These are phyloP conservation scores for Mesoclemmys tuberculata DNA, from an alignment of 2,113 vertebrate species.

Conservation along the genomic window DNA sequence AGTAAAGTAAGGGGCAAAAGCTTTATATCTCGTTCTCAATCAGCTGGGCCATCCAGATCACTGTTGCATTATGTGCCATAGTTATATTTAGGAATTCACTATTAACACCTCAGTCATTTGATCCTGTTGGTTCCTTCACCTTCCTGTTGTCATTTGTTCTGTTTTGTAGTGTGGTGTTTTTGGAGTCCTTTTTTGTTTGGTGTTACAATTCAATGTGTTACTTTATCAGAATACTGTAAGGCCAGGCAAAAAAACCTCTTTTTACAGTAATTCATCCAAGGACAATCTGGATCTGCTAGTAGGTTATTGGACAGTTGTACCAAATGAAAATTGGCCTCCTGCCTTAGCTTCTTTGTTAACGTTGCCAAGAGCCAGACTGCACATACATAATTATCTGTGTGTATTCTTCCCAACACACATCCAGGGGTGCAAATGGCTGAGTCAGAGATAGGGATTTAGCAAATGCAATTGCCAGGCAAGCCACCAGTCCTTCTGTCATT, in stretches of 20 bases:
- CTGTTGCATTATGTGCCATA: too few relatives aligned
- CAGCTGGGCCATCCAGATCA: neutral
- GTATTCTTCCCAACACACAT: neutral
- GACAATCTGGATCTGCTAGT: neutral
- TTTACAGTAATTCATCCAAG: neutral
- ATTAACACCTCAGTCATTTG: too few relatives aligned
- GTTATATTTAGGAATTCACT: too few relatives aligned
- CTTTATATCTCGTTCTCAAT: neutral
- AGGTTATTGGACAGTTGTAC: neutral
- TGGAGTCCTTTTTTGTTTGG: neutral
- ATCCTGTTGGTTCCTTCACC: too few relatives aligned
- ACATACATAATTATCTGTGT: neutral
- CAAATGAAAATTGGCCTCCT: neutral
- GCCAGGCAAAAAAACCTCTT: neutral
- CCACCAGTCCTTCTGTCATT: neutral
- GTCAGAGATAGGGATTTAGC: neutral
- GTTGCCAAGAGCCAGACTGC: accelerated
- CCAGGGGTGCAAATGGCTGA: neutral
- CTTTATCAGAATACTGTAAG: neutral
- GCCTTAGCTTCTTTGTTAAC: neutral
- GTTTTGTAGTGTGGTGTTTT: too few relatives aligned
- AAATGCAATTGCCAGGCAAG: neutral
- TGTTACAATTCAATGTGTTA: accelerated
- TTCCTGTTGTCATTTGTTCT: too few relatives aligned
- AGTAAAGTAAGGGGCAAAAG: neutral